A percentile compares a stretch with the other conserved stretches of the same genome.
These are phyloP conservation scores for Halichondria panicea DNA, from an alignment of 37 sponge, comb jelly and placozoan genomes.

Conservation along the genomic window DNA sequence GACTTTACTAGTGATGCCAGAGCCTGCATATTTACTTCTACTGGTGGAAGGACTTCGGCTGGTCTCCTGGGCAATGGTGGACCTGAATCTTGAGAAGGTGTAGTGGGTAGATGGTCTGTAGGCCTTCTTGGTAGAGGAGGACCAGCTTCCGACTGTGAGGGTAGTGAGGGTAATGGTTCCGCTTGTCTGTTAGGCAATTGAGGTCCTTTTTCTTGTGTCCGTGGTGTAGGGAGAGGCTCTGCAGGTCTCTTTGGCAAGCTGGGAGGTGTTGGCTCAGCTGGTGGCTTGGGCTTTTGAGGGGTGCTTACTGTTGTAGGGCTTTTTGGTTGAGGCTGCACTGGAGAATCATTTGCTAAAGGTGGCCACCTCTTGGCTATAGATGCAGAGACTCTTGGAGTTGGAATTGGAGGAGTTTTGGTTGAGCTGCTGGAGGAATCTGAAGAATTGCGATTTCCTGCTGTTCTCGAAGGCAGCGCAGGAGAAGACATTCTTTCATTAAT, in stretches of 20 bases:
- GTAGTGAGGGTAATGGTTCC: not conserved
- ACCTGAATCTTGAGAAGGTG: not conserved
- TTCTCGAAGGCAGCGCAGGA: too few species aligned
- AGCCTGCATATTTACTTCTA: not conserved
- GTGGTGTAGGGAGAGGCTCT: not conserved
- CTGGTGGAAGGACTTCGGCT: not conserved
- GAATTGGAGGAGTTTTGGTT: constrained; percentile 11
- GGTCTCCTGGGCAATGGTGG: not conserved
- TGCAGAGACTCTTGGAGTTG: not conserved
- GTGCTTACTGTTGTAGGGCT: not conserved
- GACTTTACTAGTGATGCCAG: not conserved
- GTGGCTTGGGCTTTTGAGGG: too few species aligned
- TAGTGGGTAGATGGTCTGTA: not conserved
- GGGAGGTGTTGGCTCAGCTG: not conserved
- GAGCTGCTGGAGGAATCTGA: too few species aligned
- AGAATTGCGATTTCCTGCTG: too few species aligned
- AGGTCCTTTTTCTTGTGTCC: too few species aligned
- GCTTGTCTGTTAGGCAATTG: too few species aligned
- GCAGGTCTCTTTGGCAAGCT: not conserved
- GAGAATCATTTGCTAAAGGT: not conserved
- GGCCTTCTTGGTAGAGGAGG: not conserved
- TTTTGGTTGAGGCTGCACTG: constrained; percentile 1
- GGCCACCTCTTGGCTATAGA: not conserved
- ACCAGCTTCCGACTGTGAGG: not conserved
- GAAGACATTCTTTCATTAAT: too few species aligned